Conservation (phyloP, 2,888 invertebrate genomes). For the Tyria jacobaeae region DNA sequence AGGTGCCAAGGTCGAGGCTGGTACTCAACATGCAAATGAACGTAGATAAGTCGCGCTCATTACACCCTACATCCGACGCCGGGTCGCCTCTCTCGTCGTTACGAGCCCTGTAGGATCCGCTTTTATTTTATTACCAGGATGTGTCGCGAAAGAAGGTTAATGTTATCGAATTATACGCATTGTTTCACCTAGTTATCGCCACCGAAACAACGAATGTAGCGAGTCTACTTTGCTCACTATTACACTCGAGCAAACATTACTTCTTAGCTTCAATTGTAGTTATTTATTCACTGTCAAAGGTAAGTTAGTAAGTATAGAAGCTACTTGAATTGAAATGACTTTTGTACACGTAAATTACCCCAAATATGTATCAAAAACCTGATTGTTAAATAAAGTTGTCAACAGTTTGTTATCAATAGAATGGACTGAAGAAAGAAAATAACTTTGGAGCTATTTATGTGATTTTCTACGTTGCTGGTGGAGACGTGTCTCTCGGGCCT, state of each 20-base stretch:
- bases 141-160: slow-evolving; percentile 81
- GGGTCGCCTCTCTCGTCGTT: slow-evolving; percentile 71
- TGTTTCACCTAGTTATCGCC: slow-evolving; percentile 76
- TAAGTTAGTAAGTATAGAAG: slow-evolving; percentile 12
- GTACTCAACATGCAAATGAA: slow-evolving; percentile 82
- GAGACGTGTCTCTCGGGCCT: slow-evolving; percentile 84
- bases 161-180: slow-evolving; percentile 78
- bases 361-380: slow-evolving; percentile 18
- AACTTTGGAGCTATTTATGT: slow-evolving; percentile 81
- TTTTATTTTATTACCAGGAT: slow-evolving; percentile 80
- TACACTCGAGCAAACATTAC: slow-evolving; percentile 31
- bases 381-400: slow-evolving; percentile 42
- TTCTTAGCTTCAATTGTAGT: slow-evolving; percentile 21
- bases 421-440: slow-evolving; percentile 63
- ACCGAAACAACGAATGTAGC: slow-evolving; percentile 64
- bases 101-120: slow-evolving; percentile 71
- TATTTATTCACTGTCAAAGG: slow-evolving; percentile 7
- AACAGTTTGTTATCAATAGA: slow-evolving; percentile 59
- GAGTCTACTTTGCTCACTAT: slow-evolving; percentile 47
- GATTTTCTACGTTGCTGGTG: slow-evolving; percentile 82
- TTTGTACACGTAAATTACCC: slow-evolving; percentile 3
- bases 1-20: slow-evolving; percentile 82
- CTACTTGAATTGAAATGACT: slow-evolving; percentile 10
- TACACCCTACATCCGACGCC: slow-evolving; percentile 73
- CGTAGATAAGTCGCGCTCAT: slow-evolving; percentile 81